A percentile compares a stretch with the other conserved stretches of the same genome.
phyloP scores from a whole-genome alignment of 2,888 invertebrate species.

The Eucera pruinosa region DNA sequence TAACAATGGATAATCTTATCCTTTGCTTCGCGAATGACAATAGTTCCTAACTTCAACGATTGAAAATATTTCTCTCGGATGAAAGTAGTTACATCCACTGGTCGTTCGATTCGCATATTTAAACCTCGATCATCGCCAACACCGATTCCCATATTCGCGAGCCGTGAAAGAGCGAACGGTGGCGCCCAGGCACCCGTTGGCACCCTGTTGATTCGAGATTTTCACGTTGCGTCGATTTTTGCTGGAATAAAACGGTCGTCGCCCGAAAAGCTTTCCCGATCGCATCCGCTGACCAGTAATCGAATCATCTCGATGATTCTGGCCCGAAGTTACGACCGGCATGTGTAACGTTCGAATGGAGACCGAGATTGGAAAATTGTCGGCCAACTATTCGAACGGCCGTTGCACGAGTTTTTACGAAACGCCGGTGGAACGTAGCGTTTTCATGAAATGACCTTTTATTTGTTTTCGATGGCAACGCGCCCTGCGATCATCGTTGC shows the following conservation, averaged over 20 bases:
- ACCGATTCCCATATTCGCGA: too few species aligned
- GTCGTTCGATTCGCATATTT: too few species aligned
- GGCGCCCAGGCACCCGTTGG: too few species aligned
- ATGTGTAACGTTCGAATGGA: conserved; percentile 3
- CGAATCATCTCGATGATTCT: conserved; percentile 50
- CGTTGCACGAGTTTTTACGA: conserved; percentile 11
- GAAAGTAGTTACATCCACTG: too few species aligned
- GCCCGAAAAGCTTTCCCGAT: conserved; percentile 20
- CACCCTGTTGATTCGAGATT: not conserved
- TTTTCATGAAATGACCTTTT: conserved; percentile 1
- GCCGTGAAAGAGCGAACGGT: too few species aligned
- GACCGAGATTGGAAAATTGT: conserved; percentile 48
- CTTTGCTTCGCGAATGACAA: too few species aligned
- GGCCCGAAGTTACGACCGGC: conserved; percentile 30
- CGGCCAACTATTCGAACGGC: conserved; percentile 26
- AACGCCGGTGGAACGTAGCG: not conserved
- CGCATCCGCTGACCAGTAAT: conserved; percentile 24
- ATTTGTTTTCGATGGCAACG: conserved; percentile 10
- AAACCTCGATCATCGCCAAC: too few species aligned
- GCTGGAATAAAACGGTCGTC: not conserved
- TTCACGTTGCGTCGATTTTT: conserved; percentile 2
- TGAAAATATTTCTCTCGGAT: too few species aligned
- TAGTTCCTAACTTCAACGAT: too few species aligned
- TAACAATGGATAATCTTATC: too few species aligned
- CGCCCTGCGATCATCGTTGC: not conserved